A percentile compares a stretch with the other conserved stretches of the same genome.
Evolutionary conservation across 2,888 invertebrate genomes (phyloP).

Genomic region (Cephonodes hylas): DNA sequence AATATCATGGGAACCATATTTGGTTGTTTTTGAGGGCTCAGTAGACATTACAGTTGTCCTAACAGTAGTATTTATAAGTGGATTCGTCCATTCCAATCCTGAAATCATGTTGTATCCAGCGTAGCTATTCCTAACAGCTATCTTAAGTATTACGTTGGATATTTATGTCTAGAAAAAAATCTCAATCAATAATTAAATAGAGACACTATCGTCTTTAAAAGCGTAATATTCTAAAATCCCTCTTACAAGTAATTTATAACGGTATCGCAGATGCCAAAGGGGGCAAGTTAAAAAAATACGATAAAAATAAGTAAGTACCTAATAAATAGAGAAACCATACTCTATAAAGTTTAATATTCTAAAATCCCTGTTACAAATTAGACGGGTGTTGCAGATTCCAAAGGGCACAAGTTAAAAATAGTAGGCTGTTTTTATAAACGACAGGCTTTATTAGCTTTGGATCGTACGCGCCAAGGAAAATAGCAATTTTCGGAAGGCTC

Average conservation of each 20-base stretch:
- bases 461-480: background rate
- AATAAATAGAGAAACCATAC: background rate
- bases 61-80: no score
- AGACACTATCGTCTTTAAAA: background rate
- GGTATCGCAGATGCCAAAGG: no score
- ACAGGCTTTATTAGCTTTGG: background rate
- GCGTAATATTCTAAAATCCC: no score
- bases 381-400: background rate
- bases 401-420: background rate
- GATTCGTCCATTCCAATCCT: slow-evolving; percentile 34
- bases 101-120: slow-evolving; percentile 44
- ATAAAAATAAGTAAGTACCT: background rate
- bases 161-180: slow-evolving; percentile 16
- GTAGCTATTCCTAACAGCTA: slow-evolving; percentile 27
- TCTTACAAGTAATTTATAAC: no score
- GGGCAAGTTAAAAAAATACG: no score
- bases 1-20: background rate
- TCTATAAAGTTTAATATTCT: no score
- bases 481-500: background rate
- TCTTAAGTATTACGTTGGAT: slow-evolving; percentile 16
- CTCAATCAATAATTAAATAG: background rate
- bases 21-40: background rate
- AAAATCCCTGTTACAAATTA: background rate
- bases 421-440: background rate
- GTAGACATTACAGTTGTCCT: background rate